Evolutionary conservation across 2,888 invertebrate genomes (phyloP), one percentile per base, ranked within the genome.

Genomic region (Diarsia dahlii): DNA sequence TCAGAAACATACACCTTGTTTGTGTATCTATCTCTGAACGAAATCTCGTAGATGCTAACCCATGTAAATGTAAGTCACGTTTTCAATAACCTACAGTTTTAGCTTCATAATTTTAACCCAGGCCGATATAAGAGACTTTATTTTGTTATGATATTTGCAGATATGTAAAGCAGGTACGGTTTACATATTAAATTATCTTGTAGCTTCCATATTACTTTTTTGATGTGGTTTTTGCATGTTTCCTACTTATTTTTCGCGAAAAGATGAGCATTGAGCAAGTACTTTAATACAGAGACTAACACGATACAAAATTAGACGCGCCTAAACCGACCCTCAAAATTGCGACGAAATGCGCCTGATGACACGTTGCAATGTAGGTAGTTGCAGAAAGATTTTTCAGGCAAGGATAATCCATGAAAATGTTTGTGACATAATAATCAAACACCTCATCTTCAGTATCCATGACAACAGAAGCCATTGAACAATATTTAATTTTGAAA

Each of bases 81-180:
- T 95, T 96, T 96, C 96, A 96, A 96, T 96, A 96, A 96, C 95
- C 94, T 95, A 94, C 96, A 95, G 95, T 96, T 96, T 96, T 95
- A 95, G 95, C 95, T 95, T 96, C 96, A 96, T 96, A 96, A 96
- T 96, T 96, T 96, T 93, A 95, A 95, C 95, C 95, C 95, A 88
- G 90, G 91, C 94, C 94, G 94, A 95, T 96, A 95, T 96, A 94
- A 95, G 93, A 95, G 93, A 95, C 92, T 95, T 95, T 95, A 95
- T 95, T 95, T 94, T 94, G 95, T 95, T 94, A 94, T 93, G 93
- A 95, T 95, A 95, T 93, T 94, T 93, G 91, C 92, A 81, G 70
- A 81, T 83, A 86, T 87, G 80, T 83, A 91, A 91, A 90, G 88
- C 87, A 89, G 89, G 87, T 74, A 72, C 56, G 89, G 90, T 90